Evolutionary conservation across 2,888 invertebrate species (phyloP), one percentile per base, ranked within the genome.

Genomic region (Oxyscelio sp.): DNA sequence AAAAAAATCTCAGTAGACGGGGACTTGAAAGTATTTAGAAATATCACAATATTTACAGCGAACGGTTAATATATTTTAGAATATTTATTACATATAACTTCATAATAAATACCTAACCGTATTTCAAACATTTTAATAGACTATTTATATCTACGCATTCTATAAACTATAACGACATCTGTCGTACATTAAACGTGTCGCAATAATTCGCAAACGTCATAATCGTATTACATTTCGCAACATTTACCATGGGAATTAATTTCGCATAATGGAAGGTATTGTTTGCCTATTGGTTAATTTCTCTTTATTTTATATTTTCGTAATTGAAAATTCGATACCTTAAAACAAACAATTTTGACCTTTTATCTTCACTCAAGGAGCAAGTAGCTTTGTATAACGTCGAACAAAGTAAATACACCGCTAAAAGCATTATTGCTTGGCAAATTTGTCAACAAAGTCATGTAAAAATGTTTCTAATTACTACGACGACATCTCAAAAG

Each of bases 251-350:
- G 50, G 15, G 13, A 68, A 54, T 79, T 80, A 63, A 80, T 80
- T 80, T 59, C 5, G 15, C 50, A 6, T 13, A 38, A 48, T 13
- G 27, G 27, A 59, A 59, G 59, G 27, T n/a, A 65, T 31, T 65
- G 66, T 79, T 71, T 73, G 52, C 48, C 24, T 31, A 56, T 31
- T 59, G 40, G 56, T 56, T 58, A 58, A 65, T 6, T 61, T 54
- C 38, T 45, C 61, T 78, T 61, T 24, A 17, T 48, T 56, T 45
- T 17, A 56, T 78, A 79, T 79, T 58, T 80, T 80, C 66, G 43
- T 74, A 81, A 75, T 73, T 70, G 75, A 74, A 71, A 83, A 83
- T 54, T 63, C 50, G 71, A 83, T 83, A 83, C 77, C 66, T 77
- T 66, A 50, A 71, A 58, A 77, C 65, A 83, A 83, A 78, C 83